Evolutionary conservation across 1,140 invertebrate species (phyloP).

Genomic region (Argopecten irradians): DNA sequence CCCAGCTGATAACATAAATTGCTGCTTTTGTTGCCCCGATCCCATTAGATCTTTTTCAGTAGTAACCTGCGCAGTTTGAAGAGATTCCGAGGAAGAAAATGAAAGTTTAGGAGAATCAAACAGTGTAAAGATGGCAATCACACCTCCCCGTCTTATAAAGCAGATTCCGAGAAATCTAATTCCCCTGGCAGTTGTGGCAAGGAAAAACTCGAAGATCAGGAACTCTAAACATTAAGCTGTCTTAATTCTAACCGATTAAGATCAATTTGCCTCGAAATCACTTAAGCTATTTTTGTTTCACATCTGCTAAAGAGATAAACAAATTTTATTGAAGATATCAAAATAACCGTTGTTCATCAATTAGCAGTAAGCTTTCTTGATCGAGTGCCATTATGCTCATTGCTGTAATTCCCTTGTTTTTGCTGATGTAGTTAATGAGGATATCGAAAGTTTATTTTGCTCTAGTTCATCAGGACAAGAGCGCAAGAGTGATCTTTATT

Average conservation of each 20-base stretch:
- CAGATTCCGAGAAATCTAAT: background rate
- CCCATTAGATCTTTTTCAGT: background rate
- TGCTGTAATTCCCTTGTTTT: too few species aligned
- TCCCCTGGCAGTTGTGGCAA: background rate
- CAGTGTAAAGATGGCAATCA: conserved; percentile 16
- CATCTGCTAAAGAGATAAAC: background rate
- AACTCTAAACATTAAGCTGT: background rate
- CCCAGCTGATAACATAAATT: background rate
- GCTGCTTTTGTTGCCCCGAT: background rate
- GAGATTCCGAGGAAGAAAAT: conserved; percentile 4
- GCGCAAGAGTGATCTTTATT: too few species aligned
- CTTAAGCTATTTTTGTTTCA: background rate
- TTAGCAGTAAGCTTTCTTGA: background rate
- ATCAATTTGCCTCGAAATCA: background rate
- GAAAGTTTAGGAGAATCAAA: conserved; percentile 15
- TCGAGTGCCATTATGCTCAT: too few species aligned
- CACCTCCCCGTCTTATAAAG: background rate
- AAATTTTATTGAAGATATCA: background rate
- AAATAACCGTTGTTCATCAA: background rate
- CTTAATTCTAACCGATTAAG: background rate
- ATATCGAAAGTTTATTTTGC: background rate
- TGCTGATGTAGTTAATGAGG: background rate
- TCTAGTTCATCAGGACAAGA: too few species aligned
- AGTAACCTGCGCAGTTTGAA: background rate
- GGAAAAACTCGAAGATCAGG: background rate